Evolutionary conservation across 2,113 vertebrate species (phyloP), one percentile per base, ranked within the genome.

Genomic region (Eublepharis macularius): DNA sequence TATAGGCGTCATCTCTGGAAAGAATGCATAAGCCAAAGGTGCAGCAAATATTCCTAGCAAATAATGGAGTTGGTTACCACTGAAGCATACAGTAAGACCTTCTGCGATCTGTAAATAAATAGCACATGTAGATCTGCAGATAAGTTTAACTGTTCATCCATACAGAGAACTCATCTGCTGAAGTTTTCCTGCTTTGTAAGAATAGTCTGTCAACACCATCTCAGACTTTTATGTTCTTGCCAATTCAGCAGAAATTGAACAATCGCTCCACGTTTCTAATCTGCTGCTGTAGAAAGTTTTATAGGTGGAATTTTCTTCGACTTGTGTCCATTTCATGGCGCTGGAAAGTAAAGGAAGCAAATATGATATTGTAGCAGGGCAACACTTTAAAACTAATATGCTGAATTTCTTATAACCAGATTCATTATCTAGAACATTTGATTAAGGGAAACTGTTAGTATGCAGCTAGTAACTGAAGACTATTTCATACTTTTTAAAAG

Each of bases 271-370:
- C 45, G 29, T 63, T 91, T 69, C 85, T 87, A 29, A 47, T 84
- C 43, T 83, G 8, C 43, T 88, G 74, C 72, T 85, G 49, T 39
- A 29, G 21, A 63, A 13, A 47, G 34, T 63, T 29, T 97, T 91
- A 99, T 6, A 99, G 96, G 81, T 99, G 98, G 93, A 99, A 99
- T 95, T 98, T 99, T 93, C 99, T 97, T 96, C 99, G 97, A 92
- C 94, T 98, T 88, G 97, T 97, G 80, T 99, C 99, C 98, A 99
- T 99, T 96, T 99, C 98, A 88, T 98, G 98, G 36, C 98, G 98
- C 99, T 99, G 94, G 87, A 97, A 98, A 93, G 80, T 51, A 92
- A 73, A 88, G 69, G 19, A 45, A 24, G 45, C 5, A 57, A 68
- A 54, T 43, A 69, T 14, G 83, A 81, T 57, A 78, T 12, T 88